These are phyloP conservation scores for Anodontia alba DNA, from an alignment of 2,888 invertebrate genomes.

Conservation along the genomic window DNA sequence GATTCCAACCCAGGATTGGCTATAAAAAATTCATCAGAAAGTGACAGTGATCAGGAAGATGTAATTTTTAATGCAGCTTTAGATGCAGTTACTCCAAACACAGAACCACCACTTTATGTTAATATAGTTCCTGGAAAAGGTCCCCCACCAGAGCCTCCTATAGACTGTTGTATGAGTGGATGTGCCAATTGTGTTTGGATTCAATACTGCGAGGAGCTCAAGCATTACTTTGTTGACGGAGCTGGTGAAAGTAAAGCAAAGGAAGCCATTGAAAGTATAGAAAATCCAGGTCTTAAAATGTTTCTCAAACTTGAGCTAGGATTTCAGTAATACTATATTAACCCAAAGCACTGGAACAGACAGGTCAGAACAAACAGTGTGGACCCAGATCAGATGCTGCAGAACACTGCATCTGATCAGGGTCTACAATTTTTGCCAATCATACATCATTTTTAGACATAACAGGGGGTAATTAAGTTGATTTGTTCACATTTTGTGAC, in stretches of 20 bases:
- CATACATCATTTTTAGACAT: background rate
- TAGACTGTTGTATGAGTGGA: constrained; percentile 95
- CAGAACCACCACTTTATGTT: constrained; percentile 33
- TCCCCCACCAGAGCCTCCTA: constrained; percentile 89
- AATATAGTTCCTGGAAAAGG: constrained; percentile 77
- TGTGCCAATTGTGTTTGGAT: constrained; percentile 98
- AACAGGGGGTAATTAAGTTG: too few species aligned
- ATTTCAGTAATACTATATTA: constrained; percentile 49
- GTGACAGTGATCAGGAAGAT: constrained; percentile 24
- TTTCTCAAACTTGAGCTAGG: constrained; percentile 92
- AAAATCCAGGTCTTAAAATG: constrained; percentile 92
- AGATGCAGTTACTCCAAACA: constrained; percentile 47
- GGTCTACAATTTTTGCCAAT: too few species aligned
- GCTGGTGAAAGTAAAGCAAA: constrained; percentile 90
- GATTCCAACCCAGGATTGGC: too few species aligned
- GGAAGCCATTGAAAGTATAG: constrained; percentile 88
- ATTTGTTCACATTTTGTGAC: too few species aligned
- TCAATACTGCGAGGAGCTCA: constrained; percentile 92
- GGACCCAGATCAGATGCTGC: too few species aligned
- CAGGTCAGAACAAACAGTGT: too few species aligned
- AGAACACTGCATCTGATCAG: too few species aligned
- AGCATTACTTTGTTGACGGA: constrained; percentile 86
- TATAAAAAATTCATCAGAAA: background rate
- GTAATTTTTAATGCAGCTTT: constrained; percentile 52
- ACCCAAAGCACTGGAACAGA: too few species aligned